These are phyloP conservation scores for Stenurella melanura DNA, from an alignment of 2,888 invertebrate genomes.

Conservation along the genomic window DNA sequence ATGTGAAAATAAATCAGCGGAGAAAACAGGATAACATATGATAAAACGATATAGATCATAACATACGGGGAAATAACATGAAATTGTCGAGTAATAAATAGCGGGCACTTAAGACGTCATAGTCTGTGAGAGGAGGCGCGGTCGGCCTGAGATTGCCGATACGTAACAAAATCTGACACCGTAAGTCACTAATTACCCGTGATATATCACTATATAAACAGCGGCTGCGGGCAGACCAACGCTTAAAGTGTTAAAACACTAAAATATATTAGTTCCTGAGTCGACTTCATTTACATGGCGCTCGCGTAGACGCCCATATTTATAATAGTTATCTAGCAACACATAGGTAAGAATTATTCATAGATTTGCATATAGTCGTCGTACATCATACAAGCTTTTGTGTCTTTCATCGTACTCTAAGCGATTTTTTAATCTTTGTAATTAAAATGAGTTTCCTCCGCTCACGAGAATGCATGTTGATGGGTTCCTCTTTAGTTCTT, in stretches of 20 bases:
- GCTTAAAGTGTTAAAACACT: conserved; percentile 72
- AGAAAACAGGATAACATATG: conserved; percentile 64
- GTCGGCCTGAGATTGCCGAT: conserved; percentile 67
- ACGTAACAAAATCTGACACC: conserved; percentile 71
- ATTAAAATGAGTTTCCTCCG: conserved; percentile 72
- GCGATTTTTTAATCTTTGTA: conserved; percentile 73
- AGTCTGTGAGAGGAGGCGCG: conserved; percentile 67
- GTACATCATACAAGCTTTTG: conserved; percentile 69
- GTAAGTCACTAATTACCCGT: conserved; percentile 72
- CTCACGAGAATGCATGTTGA: conserved; percentile 58
- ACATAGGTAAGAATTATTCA: conserved; percentile 71
- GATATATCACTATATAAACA: conserved; percentile 73
- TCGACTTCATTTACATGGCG: conserved; percentile 68
- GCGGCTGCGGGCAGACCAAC: conserved; percentile 69
- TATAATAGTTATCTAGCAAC: conserved; percentile 71
- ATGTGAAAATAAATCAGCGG: conserved; percentile 64
- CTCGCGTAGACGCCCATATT: conserved; percentile 66
- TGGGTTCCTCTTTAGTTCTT: conserved; percentile 48
- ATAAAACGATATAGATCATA: conserved; percentile 69
- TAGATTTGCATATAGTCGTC: conserved; percentile 68
- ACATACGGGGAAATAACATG: conserved; percentile 65
- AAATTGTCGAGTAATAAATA: conserved; percentile 68
- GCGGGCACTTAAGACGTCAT: conserved; percentile 69
- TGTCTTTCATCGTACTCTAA: conserved; percentile 70
- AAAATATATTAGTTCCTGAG: conserved; percentile 72